Evolutionary conservation across 2,888 invertebrate species (phyloP), one percentile per base, ranked within the genome.

Genomic region (Deroplatys truncata): DNA sequence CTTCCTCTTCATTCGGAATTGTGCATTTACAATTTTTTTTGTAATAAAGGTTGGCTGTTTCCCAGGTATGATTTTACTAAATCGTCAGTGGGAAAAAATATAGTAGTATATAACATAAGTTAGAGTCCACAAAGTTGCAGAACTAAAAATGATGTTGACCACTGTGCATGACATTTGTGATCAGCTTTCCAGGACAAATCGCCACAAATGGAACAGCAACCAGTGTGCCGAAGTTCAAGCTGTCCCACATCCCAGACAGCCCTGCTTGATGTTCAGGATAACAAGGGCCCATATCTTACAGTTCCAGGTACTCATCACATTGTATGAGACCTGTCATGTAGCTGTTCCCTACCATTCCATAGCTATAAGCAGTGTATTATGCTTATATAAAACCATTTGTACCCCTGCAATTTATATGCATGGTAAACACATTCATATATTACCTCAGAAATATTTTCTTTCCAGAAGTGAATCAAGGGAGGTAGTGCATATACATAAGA

Each of bases 281-380:
- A 94, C 92, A 95, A 95, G 93, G 95, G 95, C 92, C 94, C 94
- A 91, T 95, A 95, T 93, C 93, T 94, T 92, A 94, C 95, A 91
- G 93, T 95, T 93, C 94, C 95, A 95, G 95, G 95, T 95, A 94
- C 93, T 72, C 56, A 72, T 28, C 28, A 72, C 20, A 72, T 20
- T 72, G 56, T 72, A 72, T 85, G 49, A 49, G 85, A 49, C 85
- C 49, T 49, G 85, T 15, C 85, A n/a, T 49, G 43, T 85, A 49
- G 35, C 28, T 85, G n/a, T 49, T 85, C 49, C 43, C 85, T 85
- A 35, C 35, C 85, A 72, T 85, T 85, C 35, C 29, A 29, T 85
- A 35, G 35, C 85, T 85, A 31, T 85, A n/a, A 28, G 85, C 35
- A 29, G n/a, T 85, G 29, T 49, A 43, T 35, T 85, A 85, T 85